A percentile compares a stretch with the other conserved stretches of the same genome.
Evolutionary conservation across 2,888 invertebrate genomes (phyloP).

Genomic region (Yponomeuta sedellus): DNA sequence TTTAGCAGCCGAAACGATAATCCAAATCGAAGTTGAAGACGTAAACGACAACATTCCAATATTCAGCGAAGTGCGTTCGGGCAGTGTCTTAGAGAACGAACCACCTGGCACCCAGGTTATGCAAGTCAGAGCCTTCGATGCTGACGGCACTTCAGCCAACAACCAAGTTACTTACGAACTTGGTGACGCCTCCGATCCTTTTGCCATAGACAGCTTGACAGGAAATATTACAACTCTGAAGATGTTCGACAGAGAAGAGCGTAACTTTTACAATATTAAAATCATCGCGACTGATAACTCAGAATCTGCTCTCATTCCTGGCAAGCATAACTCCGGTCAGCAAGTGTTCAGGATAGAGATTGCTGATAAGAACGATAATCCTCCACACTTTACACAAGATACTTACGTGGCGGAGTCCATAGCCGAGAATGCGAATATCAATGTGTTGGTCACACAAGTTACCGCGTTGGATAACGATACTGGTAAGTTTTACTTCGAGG

Average conservation of each 20-base stretch:
- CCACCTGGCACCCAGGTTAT: constrained; percentile 88
- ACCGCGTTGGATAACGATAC: constrained; percentile 92
- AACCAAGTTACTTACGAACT: constrained; percentile 89
- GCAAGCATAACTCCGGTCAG: constrained; percentile 83
- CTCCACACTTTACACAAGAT: constrained; percentile 89
- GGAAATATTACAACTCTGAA: constrained; percentile 91
- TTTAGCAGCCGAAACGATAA: constrained; percentile 85
- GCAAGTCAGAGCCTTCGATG: constrained; percentile 91
- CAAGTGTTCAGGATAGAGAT: constrained; percentile 94
- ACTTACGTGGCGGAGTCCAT: constrained; percentile 85
- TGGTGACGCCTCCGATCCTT: constrained; percentile 82
- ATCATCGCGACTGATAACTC: constrained; percentile 94
- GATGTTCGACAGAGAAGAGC: constrained; percentile 90
- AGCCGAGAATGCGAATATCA: constrained; percentile 89
- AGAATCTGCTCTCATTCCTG: constrained; percentile 82
- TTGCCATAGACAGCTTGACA: constrained; percentile 88
- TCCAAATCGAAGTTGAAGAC: constrained; percentile 87
- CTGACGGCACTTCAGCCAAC: constrained; percentile 88
- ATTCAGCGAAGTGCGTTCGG: constrained; percentile 88
- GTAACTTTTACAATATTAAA: constrained; percentile 91
- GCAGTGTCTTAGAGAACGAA: constrained; percentile 91
- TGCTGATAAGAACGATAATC: constrained; percentile 97
- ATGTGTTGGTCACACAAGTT: constrained; percentile 90
- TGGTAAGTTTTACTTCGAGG: constrained; percentile 46
- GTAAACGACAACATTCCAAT: constrained; percentile 94